Conservation (phyloP, 2,113 vertebrate species). For the Urocolius indicus region DNA sequence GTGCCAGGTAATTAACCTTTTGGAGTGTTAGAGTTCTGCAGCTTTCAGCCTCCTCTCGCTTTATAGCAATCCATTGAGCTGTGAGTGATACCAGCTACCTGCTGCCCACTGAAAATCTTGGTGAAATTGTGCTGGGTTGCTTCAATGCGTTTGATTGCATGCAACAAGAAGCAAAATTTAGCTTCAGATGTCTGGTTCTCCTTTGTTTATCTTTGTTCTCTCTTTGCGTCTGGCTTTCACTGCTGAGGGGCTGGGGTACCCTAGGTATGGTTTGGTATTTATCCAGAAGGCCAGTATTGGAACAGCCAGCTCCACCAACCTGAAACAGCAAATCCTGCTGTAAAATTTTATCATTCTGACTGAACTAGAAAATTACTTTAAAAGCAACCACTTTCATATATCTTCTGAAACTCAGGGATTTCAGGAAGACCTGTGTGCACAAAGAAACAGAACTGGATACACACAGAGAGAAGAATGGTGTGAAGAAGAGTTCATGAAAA, state of each 20-base stretch:
- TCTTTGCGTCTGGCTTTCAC: background rate
- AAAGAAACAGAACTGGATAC: background rate
- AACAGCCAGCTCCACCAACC: background rate
- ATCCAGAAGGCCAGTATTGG: background rate
- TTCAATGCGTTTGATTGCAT: background rate
- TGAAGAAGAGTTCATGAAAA: background rate
- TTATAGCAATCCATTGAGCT: background rate
- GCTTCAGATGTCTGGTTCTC: background rate
- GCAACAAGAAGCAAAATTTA: background rate
- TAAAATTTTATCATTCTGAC: background rate
- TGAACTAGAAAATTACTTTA: background rate
- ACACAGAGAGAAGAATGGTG: fast-evolving
- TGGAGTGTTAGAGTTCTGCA: background rate
- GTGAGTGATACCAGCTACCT: background rate
- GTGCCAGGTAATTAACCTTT: background rate
- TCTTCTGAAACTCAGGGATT: background rate
- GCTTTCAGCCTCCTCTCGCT: background rate
- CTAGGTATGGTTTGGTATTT: background rate
- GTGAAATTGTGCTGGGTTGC: background rate
- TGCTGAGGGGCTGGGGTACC: background rate
- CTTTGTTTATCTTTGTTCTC: background rate
- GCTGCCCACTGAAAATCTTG: background rate
- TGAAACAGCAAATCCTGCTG: background rate
- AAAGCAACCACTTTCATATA: background rate
- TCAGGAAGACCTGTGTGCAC: fast-evolving